Conservation (phyloP, 2,797 vertebrate species). For the Hydrocynus forskahlii region DNA sequence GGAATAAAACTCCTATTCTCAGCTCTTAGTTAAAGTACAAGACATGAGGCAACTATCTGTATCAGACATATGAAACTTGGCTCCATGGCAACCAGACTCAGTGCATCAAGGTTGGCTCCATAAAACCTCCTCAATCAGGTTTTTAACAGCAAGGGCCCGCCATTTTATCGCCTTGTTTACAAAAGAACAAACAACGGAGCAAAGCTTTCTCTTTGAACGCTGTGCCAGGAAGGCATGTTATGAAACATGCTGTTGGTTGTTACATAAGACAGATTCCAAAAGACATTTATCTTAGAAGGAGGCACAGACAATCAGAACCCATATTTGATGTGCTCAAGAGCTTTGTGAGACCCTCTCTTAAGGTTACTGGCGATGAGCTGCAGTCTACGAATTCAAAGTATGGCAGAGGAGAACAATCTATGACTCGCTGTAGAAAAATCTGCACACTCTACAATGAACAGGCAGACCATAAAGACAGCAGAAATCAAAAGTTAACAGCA, state of each 20-base stretch:
- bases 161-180: slow-evolving; percentile 61
- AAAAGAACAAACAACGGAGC: slow-evolving; percentile 50
- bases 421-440: neutral
- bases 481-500: neutral
- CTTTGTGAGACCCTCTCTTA: slow-evolving; percentile 6
- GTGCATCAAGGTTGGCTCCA: slow-evolving; percentile 30
- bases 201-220: slow-evolving; percentile 40
- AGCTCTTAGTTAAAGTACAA: neutral
- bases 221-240: slow-evolving; percentile 37
- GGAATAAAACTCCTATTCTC: neutral
- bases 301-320: slow-evolving; percentile 11
- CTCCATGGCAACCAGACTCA: slow-evolving; percentile 48
- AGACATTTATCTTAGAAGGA: slow-evolving; percentile 17
- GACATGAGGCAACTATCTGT: neutral
- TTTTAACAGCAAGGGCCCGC: slow-evolving; percentile 35
- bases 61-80: slow-evolving; percentile 20
- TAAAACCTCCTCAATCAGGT: slow-evolving; percentile 44
- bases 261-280: slow-evolving; percentile 49
- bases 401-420: neutral
- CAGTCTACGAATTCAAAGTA: neutral
- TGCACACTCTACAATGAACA: neutral
- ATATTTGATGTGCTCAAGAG: neutral
- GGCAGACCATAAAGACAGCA: neutral
- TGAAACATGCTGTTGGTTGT: slow-evolving; percentile 45
- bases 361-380: neutral